Evolutionary conservation across 2,797 vertebrate species (phyloP).

Genomic region (Takifugu ocellatus): DNA sequence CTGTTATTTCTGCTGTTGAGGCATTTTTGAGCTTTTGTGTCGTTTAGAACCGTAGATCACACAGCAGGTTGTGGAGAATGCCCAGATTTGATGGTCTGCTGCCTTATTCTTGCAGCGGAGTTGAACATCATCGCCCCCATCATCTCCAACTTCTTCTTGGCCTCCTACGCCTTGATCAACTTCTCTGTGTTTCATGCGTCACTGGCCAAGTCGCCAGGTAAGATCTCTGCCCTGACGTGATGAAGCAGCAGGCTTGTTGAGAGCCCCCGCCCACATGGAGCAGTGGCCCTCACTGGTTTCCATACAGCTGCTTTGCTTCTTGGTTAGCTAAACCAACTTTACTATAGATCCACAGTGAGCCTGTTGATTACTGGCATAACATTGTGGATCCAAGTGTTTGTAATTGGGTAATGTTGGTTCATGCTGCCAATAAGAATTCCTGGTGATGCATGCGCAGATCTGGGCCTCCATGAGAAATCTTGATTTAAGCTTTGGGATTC

Average conservation of each 20-base stretch:
- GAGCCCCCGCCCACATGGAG: too few relatives aligned
- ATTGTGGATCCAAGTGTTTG: neutral
- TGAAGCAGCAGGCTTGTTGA: neutral
- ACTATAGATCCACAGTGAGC: neutral
- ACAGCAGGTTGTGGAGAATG: too few relatives aligned
- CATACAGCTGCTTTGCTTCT: too few relatives aligned
- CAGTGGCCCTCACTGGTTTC: too few relatives aligned
- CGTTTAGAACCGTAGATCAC: too few relatives aligned
- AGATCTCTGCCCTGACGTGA: constrained; percentile 18
- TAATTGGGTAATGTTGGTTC: too few relatives aligned
- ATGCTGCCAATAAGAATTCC: too few relatives aligned
- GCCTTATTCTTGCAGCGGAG: constrained; percentile 75
- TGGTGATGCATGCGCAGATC: too few relatives aligned
- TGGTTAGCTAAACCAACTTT: neutral
- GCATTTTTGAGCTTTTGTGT: too few relatives aligned
- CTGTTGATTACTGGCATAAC: neutral
- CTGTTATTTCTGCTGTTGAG: too few relatives aligned
- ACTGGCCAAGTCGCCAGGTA: constrained; percentile 98
- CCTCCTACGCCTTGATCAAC: constrained; percentile 97
- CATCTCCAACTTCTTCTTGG: constrained; percentile 98
- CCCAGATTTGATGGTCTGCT: neutral
- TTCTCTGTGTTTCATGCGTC: constrained; percentile 98
- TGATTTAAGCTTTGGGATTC: too few relatives aligned
- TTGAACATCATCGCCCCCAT: constrained; percentile 95
- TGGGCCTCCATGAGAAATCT: too few relatives aligned